A percentile compares a stretch with the other conserved stretches of the same genome.
These are phyloP conservation scores for Xiphophorus couchianus DNA, from an alignment of 2,113 vertebrate genomes.

Conservation along the genomic window DNA sequence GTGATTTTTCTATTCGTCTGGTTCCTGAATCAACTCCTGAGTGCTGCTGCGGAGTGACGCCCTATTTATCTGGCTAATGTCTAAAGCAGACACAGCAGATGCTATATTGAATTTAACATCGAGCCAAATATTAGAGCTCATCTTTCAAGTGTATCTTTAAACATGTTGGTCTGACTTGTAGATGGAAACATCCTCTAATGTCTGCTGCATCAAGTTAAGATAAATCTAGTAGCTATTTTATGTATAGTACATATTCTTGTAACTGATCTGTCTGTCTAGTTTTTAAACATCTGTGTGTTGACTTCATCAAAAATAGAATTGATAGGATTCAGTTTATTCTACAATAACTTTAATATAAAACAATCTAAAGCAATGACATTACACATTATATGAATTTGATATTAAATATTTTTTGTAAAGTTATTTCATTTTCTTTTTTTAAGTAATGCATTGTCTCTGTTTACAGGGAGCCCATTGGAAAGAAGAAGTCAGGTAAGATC, in stretches of 20 bases:
- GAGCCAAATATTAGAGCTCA: conserved; percentile 16
- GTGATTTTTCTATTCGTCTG: conserved; percentile 48
- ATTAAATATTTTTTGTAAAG: not conserved
- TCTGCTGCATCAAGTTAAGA: not conserved
- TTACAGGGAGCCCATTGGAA: conserved; percentile 90
- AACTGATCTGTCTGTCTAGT: too few species aligned
- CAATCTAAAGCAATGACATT: too few species aligned
- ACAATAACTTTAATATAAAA: too few species aligned
- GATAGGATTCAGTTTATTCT: too few species aligned
- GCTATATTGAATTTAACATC: conserved; percentile 53
- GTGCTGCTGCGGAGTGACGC: conserved; percentile 44
- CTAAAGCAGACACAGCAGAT: conserved; percentile 60
- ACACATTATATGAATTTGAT: too few species aligned
- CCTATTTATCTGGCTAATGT: conserved; percentile 59
- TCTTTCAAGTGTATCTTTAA: conserved; percentile 25
- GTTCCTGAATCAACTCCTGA: conserved; percentile 45
- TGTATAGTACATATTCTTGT: too few species aligned
- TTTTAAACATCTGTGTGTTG: too few species aligned
- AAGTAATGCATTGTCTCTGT: conserved; percentile 15
- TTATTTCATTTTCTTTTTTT: conserved; percentile 10
- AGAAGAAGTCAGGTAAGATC: conserved; percentile 93
- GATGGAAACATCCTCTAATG: not conserved
- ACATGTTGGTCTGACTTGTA: not conserved
- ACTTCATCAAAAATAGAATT: too few species aligned
- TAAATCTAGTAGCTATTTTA: not conserved